phyloP scores from a whole-genome alignment of 2,797 vertebrate species.

The Gymnothorax reevesii region DNA sequence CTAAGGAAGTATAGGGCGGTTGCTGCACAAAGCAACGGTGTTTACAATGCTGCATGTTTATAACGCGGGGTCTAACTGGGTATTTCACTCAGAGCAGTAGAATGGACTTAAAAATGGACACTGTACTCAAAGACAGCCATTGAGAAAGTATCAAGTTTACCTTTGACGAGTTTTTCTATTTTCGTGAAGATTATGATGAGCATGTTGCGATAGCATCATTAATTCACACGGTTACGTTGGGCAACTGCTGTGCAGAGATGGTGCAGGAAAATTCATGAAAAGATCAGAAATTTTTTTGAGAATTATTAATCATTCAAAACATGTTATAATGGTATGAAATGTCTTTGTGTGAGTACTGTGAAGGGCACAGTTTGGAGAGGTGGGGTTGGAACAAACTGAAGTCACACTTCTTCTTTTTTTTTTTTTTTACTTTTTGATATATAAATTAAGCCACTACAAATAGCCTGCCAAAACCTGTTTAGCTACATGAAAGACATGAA shows the following conservation, averaged over 20 bases:
- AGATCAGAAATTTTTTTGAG: slow-evolving; percentile 71
- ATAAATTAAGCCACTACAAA: slow-evolving; percentile 26
- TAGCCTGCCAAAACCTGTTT: slow-evolving; percentile 25
- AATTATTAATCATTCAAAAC: slow-evolving; percentile 69
- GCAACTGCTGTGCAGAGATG: slow-evolving; percentile 79
- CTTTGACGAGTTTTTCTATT: slow-evolving; percentile 43
- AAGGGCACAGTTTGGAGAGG: slow-evolving; percentile 25
- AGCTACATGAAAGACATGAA: slow-evolving; percentile 21
- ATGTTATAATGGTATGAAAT: slow-evolving; percentile 60
- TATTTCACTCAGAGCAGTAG: neutral
- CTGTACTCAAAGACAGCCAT: neutral
- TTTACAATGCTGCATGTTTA: slow-evolving; percentile 1
- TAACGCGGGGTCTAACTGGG: slow-evolving; percentile 16
- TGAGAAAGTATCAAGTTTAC: slow-evolving; percentile 13
- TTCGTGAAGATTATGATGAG: slow-evolving; percentile 62
- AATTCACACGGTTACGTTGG: slow-evolving; percentile 78
- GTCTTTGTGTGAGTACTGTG: slow-evolving; percentile 43
- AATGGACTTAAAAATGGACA: slow-evolving; percentile 16
- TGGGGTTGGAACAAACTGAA: neutral
- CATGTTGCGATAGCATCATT: slow-evolving; percentile 56
- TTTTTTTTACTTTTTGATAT: neutral
- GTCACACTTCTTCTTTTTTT: slow-evolving; percentile 11
- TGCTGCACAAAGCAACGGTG: slow-evolving; percentile 6
- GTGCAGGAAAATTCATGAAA: slow-evolving; percentile 64
- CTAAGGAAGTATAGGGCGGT: neutral